phyloP scores from a whole-genome alignment of 2,113 vertebrate genomes.

The Tachuris rubrigastra region DNA sequence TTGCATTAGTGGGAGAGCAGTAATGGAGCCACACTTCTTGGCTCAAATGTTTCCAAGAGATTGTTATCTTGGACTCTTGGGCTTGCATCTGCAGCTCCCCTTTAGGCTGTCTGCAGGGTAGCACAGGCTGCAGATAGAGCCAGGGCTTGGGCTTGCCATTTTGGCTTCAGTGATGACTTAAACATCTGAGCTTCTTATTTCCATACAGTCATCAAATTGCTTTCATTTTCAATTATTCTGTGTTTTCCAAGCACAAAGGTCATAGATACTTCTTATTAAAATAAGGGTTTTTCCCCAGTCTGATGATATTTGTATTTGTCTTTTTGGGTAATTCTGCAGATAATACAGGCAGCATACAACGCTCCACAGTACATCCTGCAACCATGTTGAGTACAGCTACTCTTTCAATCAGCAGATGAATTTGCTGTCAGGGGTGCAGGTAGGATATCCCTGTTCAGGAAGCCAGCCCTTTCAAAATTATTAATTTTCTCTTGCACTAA shows the following conservation, averaged over 20 bases:
- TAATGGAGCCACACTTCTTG: conserved; percentile 31
- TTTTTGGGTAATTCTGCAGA: not conserved
- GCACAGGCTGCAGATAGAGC: not conserved
- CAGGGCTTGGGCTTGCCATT: not conserved
- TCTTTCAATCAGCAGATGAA: not conserved
- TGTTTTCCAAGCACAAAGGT: not conserved
- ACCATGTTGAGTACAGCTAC: not conserved
- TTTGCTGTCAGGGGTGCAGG: not conserved
- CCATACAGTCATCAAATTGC: not conserved
- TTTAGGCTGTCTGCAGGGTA: not conserved
- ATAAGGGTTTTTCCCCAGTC: not conserved
- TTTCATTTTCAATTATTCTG: not conserved
- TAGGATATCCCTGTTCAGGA: not conserved
- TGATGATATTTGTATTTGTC: not conserved
- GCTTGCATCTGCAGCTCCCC: not conserved
- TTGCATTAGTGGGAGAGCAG: conserved; percentile 30
- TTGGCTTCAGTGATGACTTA: not conserved
- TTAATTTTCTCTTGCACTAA: not conserved
- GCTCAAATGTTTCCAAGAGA: not conserved
- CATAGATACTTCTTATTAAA: not conserved
- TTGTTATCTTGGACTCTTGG: not conserved
- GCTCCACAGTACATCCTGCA: not conserved
- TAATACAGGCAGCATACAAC: not conserved
- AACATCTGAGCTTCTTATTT: not conserved
- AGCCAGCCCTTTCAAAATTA: not conserved